These are phyloP conservation scores for Distichodus sexfasciatus DNA, from an alignment of 2,797 vertebrate genomes.

Conservation along the genomic window DNA sequence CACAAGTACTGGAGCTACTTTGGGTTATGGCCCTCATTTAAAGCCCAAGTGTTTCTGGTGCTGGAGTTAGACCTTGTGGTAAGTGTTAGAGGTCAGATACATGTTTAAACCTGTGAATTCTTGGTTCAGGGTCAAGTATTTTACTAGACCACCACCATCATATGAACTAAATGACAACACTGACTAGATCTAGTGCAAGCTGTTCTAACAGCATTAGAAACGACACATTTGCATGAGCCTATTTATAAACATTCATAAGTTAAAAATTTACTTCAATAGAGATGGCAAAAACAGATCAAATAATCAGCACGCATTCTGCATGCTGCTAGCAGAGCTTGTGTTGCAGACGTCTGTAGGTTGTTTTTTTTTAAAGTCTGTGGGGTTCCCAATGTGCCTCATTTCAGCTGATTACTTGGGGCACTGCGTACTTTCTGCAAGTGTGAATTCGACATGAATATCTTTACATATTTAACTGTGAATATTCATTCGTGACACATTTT, in stretches of 20 bases:
- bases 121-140: too few relatives aligned
- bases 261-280: conserved; percentile 19
- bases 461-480: conserved; percentile 60
- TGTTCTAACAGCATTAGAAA: conserved; percentile 44
- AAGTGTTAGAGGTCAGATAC: too few relatives aligned
- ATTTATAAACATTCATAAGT: conserved; percentile 40
- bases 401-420: conserved; percentile 53
- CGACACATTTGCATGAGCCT: conserved; percentile 41
- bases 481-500: conserved; percentile 50
- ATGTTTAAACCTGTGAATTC: too few relatives aligned
- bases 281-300: conserved; percentile 37
- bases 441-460: conserved; percentile 54
- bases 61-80: too few relatives aligned
- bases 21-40: too few relatives aligned
- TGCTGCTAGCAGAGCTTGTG: conserved; percentile 19
- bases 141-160: conserved; percentile 1
- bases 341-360: conserved; percentile 4
- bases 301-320: conserved; percentile 16
- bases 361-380: conserved; percentile 25
- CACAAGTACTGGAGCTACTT: too few relatives aligned
- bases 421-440: conserved; percentile 53
- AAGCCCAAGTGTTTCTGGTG: too few relatives aligned
- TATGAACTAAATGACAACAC: conserved; percentile 31
- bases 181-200: conserved; percentile 8
- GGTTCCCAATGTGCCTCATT: conserved; percentile 40